Evolutionary conservation across 2,797 vertebrate genomes (phyloP).

Genomic region (Falco rusticolus): DNA sequence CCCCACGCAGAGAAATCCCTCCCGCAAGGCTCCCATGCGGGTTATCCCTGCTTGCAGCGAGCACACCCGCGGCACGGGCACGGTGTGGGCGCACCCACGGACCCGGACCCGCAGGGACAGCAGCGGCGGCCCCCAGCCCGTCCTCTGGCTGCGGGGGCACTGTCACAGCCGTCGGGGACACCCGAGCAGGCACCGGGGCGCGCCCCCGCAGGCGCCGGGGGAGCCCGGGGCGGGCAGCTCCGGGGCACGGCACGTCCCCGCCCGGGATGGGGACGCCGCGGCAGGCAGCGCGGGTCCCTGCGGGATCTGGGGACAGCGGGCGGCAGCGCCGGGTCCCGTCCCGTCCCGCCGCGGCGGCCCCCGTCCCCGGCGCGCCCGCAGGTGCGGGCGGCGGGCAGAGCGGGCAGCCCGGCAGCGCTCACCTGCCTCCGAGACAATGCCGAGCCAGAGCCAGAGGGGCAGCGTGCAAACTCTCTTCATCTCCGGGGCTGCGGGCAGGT

Average conservation of each 20-base stretch:
- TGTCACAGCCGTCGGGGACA: background rate
- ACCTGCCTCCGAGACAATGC: conserved; percentile 72
- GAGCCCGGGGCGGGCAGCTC: background rate
- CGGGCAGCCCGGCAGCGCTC: conserved; percentile 9
- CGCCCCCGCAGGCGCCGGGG: too few species aligned
- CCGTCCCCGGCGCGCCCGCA: background rate
- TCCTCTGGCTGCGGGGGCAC: background rate
- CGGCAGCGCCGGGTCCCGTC: background rate
- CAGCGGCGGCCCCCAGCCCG: background rate
- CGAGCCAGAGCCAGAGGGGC: conserved; percentile 70
- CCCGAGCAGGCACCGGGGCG: background rate
- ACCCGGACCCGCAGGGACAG: background rate
- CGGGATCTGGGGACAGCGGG: background rate
- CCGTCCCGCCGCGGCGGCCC: background rate
- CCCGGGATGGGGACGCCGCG: background rate
- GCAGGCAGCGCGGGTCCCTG: background rate
- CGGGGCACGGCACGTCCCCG: background rate
- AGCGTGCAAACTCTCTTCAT: conserved; percentile 71
- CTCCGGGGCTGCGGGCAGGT: conserved; percentile 53
- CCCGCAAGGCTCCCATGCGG: background rate
- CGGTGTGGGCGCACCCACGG: background rate
- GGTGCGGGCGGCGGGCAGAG: background rate
- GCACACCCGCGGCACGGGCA: background rate
- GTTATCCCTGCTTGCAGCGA: background rate
- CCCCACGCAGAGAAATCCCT: background rate